phyloP scores from a whole-genome alignment of 2,888 invertebrate genomes.

The Megastigmus dorsalis region DNA sequence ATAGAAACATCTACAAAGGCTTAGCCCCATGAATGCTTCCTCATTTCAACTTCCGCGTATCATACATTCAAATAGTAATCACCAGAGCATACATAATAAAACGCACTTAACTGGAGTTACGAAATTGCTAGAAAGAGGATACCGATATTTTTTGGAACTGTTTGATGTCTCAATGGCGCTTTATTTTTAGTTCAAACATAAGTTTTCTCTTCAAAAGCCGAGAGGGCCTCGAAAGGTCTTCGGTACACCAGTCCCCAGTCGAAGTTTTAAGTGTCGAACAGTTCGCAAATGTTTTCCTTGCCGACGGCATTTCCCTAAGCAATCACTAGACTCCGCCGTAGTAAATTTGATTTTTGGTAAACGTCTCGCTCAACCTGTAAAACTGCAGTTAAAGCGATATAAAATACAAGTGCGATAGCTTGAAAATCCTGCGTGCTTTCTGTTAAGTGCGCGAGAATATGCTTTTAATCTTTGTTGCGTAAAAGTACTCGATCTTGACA shows the following conservation, averaged over 20 bases:
- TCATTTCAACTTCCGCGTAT: too few relatives aligned
- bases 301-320: not conserved
- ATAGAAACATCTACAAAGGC: too few relatives aligned
- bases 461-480: too few relatives aligned
- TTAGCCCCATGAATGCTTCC: too few relatives aligned
- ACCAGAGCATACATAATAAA: not conserved
- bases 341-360: not conserved
- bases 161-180: too few relatives aligned
- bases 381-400: not conserved
- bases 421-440: not conserved
- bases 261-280: too few relatives aligned
- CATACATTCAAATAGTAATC: too few relatives aligned
- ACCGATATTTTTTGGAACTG: too few relatives aligned
- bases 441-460: too few relatives aligned
- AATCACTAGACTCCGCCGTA: not conserved
- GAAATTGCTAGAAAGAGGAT: too few relatives aligned
- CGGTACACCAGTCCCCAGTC: not conserved
- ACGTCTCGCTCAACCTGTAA: not conserved
- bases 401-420: not conserved
- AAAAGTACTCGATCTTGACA: too few relatives aligned
- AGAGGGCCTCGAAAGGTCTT: not conserved
- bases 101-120: not conserved
- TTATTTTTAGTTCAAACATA: slow-evolving; percentile 17
- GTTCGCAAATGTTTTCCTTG: not conserved
- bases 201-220: slow-evolving; percentile 13